Evolutionary conservation across 2,113 vertebrate genomes (phyloP).

Genomic region (Atlantisia rogersi): DNA sequence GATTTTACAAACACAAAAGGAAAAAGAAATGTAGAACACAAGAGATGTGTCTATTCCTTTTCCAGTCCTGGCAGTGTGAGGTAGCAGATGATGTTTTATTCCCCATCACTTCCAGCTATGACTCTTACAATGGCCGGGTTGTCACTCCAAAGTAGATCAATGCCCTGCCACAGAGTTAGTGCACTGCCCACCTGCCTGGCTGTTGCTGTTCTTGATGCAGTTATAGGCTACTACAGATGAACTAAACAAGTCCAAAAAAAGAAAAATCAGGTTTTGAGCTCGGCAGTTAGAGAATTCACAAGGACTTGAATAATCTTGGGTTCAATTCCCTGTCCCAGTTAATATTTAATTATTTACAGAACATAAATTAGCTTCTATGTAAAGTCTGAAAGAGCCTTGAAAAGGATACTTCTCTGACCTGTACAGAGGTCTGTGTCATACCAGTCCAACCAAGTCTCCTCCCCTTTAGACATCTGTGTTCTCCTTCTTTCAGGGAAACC

Average conservation of each 20-base stretch:
- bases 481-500: background rate
- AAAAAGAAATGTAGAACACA: background rate
- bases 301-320: background rate
- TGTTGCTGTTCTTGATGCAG: background rate
- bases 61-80: background rate
- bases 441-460: background rate
- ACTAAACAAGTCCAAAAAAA: background rate
- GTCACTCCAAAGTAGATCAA: background rate
- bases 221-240: background rate
- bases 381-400: background rate
- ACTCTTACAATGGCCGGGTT: too few relatives aligned
- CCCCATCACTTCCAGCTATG: background rate
- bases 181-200: background rate
- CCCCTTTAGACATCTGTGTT: background rate
- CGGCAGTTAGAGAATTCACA: background rate
- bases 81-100: background rate
- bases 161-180: too few relatives aligned
- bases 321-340: background rate
- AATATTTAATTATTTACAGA: background rate
- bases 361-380: background rate
- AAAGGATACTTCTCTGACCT: background rate
- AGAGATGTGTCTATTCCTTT: background rate
- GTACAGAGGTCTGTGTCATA: background rate
- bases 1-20: background rate
- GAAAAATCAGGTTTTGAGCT: background rate